phyloP scores from a whole-genome alignment of 1,140 invertebrate species.

The Macrostomum lignano region DNA sequence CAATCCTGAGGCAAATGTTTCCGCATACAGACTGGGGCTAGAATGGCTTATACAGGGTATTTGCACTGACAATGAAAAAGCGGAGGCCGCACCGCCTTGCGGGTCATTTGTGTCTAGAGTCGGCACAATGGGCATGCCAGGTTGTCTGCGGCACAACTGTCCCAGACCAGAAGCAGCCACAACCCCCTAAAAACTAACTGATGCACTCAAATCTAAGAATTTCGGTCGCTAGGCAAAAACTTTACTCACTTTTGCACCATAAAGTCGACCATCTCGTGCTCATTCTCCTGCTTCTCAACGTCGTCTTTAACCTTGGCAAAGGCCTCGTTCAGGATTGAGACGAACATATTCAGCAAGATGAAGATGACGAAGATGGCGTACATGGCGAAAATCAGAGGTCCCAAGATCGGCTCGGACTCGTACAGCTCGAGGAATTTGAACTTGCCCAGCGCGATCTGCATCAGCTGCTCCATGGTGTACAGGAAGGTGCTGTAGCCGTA shows the following conservation, averaged over 20 bases:
- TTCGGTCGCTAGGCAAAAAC: too few species aligned
- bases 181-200: too few species aligned
- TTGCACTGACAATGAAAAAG: too few species aligned
- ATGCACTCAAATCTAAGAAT: too few species aligned
- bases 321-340: constrained; percentile 5
- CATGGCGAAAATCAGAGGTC: constrained; percentile 30
- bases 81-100: too few species aligned
- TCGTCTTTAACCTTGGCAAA: constrained; percentile 3
- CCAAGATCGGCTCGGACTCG: constrained; percentile 23
- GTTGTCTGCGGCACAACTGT: too few species aligned
- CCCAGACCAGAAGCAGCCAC: too few species aligned
- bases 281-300: constrained; percentile 1
- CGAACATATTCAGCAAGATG: constrained; percentile 22
- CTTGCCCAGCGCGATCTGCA: constrained; percentile 33
- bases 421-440: constrained; percentile 31
- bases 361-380: constrained; percentile 31
- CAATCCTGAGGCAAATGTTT: too few species aligned
- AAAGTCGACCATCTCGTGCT: constrained; percentile 1
- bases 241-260: background rate
- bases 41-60: too few species aligned
- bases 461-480: constrained; percentile 27
- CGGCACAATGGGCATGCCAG: too few species aligned
- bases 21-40: too few species aligned
- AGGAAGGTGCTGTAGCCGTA: constrained; percentile 29
- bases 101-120: too few species aligned